These are phyloP conservation scores for Zaprionus africanus DNA, from an alignment of 1,140 invertebrate species.

Conservation along the genomic window DNA sequence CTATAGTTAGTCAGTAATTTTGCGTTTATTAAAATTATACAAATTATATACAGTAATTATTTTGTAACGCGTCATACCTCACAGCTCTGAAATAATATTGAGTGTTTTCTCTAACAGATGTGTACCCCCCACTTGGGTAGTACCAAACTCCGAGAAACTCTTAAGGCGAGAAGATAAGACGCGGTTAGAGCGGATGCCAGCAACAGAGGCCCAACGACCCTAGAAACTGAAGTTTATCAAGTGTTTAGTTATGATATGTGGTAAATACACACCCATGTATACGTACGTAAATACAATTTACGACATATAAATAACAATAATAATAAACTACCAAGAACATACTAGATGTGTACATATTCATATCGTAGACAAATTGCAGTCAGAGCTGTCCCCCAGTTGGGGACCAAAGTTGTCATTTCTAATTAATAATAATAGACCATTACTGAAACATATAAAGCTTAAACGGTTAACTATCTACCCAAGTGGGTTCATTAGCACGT, in stretches of 20 bases:
- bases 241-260: neutral
- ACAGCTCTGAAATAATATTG: neutral
- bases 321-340: neutral
- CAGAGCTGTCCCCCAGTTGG: neutral
- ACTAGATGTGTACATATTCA: conserved; percentile 3
- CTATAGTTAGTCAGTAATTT: neutral
- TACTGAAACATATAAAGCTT: conserved; percentile 9
- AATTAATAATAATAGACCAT: conserved; percentile 3
- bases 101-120: neutral
- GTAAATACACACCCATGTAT: neutral
- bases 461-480: conserved; percentile 28
- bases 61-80: neutral
- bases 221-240: conserved; percentile 24
- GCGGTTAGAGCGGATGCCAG: conserved; percentile 28
- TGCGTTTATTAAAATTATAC: neutral
- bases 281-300: neutral
- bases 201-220: conserved; percentile 34
- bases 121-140: neutral
- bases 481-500: conserved; percentile 45
- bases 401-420: conserved; percentile 15
- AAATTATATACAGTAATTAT: conserved; percentile 14
- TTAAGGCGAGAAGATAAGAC: conserved; percentile 6
- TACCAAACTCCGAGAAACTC: conserved; percentile 15
- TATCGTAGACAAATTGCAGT: neutral
- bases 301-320: neutral